Conservation (phyloP, 2,888 invertebrate genomes). For the Poecilus cupreus region DNA sequence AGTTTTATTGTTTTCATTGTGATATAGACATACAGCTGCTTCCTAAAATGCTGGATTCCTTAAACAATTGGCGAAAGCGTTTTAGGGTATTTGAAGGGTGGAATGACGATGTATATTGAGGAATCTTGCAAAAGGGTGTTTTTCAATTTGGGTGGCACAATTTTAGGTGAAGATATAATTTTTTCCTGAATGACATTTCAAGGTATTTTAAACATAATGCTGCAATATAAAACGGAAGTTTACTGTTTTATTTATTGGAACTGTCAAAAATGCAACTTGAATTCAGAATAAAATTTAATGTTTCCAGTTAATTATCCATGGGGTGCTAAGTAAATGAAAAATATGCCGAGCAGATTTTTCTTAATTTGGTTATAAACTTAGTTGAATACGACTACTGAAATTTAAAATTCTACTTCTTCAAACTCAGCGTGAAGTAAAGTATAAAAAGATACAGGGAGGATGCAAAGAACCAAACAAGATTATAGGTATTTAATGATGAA, state of each 20-base stretch:
- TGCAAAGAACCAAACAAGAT: neutral
- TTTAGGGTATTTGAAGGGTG: neutral
- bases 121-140: neutral
- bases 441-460: conserved; percentile 9
- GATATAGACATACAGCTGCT: conserved; percentile 22
- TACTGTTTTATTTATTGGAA: neutral
- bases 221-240: no score
- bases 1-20: conserved; percentile 40
- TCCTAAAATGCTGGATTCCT: neutral
- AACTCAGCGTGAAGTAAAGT: neutral
- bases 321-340: conserved; percentile 29
- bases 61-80: neutral
- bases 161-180: conserved; percentile 4
- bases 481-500: neutral
- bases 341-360: conserved; percentile 1
- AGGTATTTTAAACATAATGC: conserved; percentile 18
- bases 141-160: neutral
- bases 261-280: neutral
- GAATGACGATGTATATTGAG: neutral
- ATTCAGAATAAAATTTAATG: conserved; percentile 11
- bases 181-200: conserved; percentile 16
- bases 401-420: neutral
- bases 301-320: neutral
- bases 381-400: conserved; percentile 21
- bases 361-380: conserved; percentile 31